Base-by-base conservation (phyloP, 2,888 invertebrate species). In the Meta bourneti region DNA sequence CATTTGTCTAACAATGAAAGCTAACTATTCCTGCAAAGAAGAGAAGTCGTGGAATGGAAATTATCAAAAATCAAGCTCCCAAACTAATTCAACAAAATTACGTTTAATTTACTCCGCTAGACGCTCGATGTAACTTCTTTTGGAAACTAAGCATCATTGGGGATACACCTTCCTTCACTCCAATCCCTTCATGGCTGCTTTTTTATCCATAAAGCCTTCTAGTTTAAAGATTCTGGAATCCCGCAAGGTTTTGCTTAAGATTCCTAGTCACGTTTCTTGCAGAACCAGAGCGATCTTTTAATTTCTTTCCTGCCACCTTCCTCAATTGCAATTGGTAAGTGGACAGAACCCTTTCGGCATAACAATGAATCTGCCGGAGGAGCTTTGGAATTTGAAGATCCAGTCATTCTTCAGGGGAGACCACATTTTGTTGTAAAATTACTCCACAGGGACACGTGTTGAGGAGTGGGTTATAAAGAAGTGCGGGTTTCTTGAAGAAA, bases 281-380 rank as follows among this genome's bases (percentile, higher is more conserved):
- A 74, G 74, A 74, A 74, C 72, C 72, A 9, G n/a, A n/a, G 19
- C 61, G 69, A 86, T 86, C 86, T 86, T 86, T 86, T 86, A 86
- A 86, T 86, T 86, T 86, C 78, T 86, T 61, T 34, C 78, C 70
- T 86, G 78, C 86, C 86, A 78, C 86, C 70, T 86, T 54, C 77
- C 86, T 61, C 86, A 78, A 86, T 86, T 78, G 86, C 78, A 71
- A 86, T 86, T 78, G 86, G 86, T 78, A 86, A 86, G 86, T 86
- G 86, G 86, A 49, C 69, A 78, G 52, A 51, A 7, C 78, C 69
- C 78, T 71, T 6, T 9, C 34, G 9, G 77, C 77, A 86, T 86
- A 86, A 54, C 7, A 61, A 84, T 84, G 84, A 84, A 74, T 11
- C 71, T 16, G 13, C 6, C 19, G n/a, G 71, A 19, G 49, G 71